Base-by-base conservation (phyloP, 2,888 invertebrate genomes). In the Abrostola tripartita region DNA sequence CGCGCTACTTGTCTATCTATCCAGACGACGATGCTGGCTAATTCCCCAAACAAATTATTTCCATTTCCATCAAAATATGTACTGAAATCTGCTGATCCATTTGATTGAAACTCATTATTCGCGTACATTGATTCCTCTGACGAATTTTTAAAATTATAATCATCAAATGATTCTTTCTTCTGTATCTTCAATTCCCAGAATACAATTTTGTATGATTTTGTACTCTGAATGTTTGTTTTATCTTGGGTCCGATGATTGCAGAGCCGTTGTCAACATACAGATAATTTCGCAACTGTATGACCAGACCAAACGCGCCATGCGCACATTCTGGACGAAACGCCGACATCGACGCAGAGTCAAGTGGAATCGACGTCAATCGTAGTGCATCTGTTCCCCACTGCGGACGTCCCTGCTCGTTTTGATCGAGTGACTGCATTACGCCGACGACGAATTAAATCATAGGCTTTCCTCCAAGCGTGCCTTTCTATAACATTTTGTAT, bases 401-500 rank as follows among this genome's bases (percentile, higher is more conserved):
- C 85, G 76, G 84, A 86, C 79, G 79, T 78, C 81, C 79, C 85
- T 76, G 83, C 87, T 86, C 84, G 86, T 76, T 83, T 82, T 82
- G 81, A 86, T 83, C 89, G 85, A 90, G 85, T 82, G 85, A 86
- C 89, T 82, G 89, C 90, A 83, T 83, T 83, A 89, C 92, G 90
- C 91, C 93, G 84, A 88, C 90, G 92, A 87, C 85, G 89, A 88
- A 92, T 90, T 89, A 90, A 90, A 93, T 92, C 91, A 90, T 92
- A 89, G 92, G 93, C 91, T 93, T 93, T 92, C 94, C 91, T 94
- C 94, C 94, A 88, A 91, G 90, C 88, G 90, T 90, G 92, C 92
- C 90, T 92, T 93, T 94, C 94, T 94, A 94, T 94, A 94, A 94
- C 92, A 94, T 94, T 92, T 91, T 86, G 90, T 88, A 91, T 88